Evolutionary conservation across 1,140 invertebrate species (phyloP).

Genomic region (Colletes latitarsis): DNA sequence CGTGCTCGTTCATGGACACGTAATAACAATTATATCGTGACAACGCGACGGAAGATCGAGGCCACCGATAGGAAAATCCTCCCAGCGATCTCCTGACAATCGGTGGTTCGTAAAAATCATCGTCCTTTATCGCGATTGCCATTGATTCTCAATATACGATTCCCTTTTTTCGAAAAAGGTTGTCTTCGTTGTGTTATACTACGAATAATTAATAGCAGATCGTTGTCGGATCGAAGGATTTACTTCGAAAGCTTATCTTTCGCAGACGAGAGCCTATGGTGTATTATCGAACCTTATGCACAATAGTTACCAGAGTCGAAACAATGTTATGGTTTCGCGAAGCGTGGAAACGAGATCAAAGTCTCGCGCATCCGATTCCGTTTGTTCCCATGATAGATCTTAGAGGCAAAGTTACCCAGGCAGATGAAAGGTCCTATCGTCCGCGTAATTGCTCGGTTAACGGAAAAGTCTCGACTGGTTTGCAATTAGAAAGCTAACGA

Average conservation of each 20-base stretch:
- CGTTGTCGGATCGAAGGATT: too few species aligned
- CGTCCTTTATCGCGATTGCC: background rate
- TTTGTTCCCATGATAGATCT: conserved; percentile 23
- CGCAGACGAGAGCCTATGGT: too few species aligned
- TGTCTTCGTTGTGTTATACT: too few species aligned
- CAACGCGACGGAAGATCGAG: conserved; percentile 38
- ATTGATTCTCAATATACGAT: too few species aligned
- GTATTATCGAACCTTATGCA: too few species aligned
- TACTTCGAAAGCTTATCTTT: too few species aligned
- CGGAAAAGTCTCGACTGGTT: conserved; percentile 39
- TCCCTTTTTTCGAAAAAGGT: too few species aligned
- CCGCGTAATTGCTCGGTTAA: conserved; percentile 54
- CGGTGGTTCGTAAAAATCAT: background rate
- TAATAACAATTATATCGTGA: conserved; percentile 41
- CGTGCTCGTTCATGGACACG: conserved; percentile 22
- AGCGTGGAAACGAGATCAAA: conserved; percentile 4
- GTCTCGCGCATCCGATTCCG: background rate
- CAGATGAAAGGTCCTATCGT: conserved; percentile 35
- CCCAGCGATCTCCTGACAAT: background rate
- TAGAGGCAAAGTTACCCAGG: background rate
- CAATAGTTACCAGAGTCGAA: too few species aligned
- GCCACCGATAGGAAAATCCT: background rate
- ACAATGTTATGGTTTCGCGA: background rate
- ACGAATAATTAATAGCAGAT: too few species aligned
- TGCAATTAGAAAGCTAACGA: conserved; percentile 58